A percentile compares a stretch with the other conserved stretches of the same genome.
phyloP scores from a whole-genome alignment of 30 jellyfish, hydroid and myxozoan genomes.

The Hydractinia echinata region DNA sequence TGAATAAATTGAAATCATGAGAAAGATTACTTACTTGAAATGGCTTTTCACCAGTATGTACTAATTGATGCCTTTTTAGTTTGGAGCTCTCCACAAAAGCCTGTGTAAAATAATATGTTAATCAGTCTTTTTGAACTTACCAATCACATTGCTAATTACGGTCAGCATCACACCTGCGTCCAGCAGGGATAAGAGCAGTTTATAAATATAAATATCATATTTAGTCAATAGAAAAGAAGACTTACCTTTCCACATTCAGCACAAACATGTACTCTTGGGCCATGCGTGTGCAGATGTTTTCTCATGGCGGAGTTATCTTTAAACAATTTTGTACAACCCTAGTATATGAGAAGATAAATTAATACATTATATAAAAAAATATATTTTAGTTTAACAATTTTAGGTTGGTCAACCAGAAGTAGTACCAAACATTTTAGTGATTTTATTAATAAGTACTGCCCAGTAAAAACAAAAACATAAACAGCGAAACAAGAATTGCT shows the following conservation, averaged over 20 bases:
- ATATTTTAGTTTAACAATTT: too few species aligned
- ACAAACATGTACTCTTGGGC: conserved; percentile 96
- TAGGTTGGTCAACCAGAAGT: too few species aligned
- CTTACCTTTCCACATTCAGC: conserved; percentile 98
- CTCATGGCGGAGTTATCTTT: conserved; percentile 97
- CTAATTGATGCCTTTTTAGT: conserved; percentile 93
- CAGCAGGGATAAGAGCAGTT: too few species aligned
- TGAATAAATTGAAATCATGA: not conserved
- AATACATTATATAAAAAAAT: too few species aligned
- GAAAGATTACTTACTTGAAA: conserved; percentile 65
- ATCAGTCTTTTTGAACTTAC: too few species aligned
- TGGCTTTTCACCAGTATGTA: conserved; percentile 99
- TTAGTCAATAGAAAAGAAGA: not conserved
- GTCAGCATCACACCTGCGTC: too few species aligned
- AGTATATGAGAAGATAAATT: not conserved
- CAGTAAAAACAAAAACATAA: too few species aligned
- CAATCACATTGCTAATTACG: too few species aligned
- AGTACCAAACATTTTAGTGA: too few species aligned
- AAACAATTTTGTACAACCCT: conserved; percentile 96
- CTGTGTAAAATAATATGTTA: conserved; percentile 6
- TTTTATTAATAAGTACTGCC: too few species aligned
- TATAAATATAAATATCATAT: too few species aligned
- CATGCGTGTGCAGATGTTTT: conserved; percentile 97
- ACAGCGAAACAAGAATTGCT: too few species aligned
- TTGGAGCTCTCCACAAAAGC: conserved; percentile 98